Conservation (phyloP, 2,888 invertebrate genomes). For the Spisula solida region DNA sequence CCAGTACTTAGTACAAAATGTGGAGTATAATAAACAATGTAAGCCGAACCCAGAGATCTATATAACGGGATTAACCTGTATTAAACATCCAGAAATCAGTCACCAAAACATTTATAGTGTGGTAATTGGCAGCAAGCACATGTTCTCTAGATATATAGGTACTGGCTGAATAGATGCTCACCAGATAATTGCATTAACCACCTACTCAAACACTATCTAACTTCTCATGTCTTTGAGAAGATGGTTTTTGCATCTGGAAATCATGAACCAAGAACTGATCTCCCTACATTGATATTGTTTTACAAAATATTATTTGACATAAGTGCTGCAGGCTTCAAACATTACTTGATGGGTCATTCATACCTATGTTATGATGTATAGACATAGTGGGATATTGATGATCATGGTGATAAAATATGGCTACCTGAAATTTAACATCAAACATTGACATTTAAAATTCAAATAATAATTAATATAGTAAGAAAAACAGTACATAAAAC, state of each 20-base stretch:
- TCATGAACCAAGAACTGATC: background rate
- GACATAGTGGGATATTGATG: no score
- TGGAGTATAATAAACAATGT: background rate
- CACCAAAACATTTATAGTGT: constrained; percentile 37
- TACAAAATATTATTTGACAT: background rate
- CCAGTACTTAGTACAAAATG: background rate
- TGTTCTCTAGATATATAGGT: constrained; percentile 14
- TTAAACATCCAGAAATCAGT: constrained; percentile 36
- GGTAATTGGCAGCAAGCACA: constrained; percentile 40
- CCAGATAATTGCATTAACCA: constrained; percentile 28
- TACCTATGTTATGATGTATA: no score
- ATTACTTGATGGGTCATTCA: no score
- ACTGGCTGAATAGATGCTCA: background rate
- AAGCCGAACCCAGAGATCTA: constrained; percentile 15
- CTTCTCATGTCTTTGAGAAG: constrained; percentile 17
- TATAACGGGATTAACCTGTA: constrained; percentile 21
- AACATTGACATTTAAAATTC: no score
- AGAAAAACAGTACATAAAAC: no score
- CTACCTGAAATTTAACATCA: no score
- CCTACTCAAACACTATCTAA: constrained; percentile 15
- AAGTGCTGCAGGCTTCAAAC: background rate
- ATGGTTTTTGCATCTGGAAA: constrained; percentile 19
- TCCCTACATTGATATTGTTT: constrained; percentile 1
- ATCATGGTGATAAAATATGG: no score
- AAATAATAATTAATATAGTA: no score